Conservation (phyloP, 2,113 vertebrate species). For the Peromyscus maniculatus region DNA sequence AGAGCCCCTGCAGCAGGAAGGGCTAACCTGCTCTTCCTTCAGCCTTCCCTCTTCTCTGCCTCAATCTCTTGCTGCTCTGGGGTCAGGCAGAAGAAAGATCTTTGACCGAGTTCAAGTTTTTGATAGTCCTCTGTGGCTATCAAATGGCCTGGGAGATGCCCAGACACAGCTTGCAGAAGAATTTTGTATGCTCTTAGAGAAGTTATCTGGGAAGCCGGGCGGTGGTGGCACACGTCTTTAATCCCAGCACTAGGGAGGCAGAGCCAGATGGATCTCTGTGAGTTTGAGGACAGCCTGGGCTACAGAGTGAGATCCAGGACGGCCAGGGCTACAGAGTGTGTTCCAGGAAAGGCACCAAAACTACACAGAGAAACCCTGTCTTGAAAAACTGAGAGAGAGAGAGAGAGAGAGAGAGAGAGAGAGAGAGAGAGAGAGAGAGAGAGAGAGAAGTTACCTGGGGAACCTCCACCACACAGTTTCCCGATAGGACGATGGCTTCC, state of each 20-base stretch:
- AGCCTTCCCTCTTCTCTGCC: background rate
- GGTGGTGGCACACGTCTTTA: no score
- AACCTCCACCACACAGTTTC: background rate
- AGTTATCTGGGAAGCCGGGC: no score
- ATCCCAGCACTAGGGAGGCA: no score
- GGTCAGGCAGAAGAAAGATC: background rate
- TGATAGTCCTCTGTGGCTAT: background rate
- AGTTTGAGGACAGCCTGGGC: no score
- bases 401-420: no score
- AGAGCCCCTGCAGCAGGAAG: accelerated
- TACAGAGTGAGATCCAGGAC: no score
- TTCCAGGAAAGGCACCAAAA: no score
- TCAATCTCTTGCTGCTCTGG: background rate
- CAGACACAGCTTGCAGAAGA: background rate
- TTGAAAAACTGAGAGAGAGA: no score
- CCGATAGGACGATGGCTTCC: background rate
- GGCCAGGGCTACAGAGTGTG: no score
- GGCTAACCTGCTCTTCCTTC: background rate
- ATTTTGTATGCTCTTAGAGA: background rate
- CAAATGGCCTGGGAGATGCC: background rate
- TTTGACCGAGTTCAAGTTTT: background rate
- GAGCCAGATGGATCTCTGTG: no score
- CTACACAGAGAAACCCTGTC: no score
- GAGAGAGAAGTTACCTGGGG: background rate
- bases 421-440: no score